These are phyloP conservation scores for Epinotia brunnichana DNA, from an alignment of 2,888 invertebrate species.

Conservation along the genomic window DNA sequence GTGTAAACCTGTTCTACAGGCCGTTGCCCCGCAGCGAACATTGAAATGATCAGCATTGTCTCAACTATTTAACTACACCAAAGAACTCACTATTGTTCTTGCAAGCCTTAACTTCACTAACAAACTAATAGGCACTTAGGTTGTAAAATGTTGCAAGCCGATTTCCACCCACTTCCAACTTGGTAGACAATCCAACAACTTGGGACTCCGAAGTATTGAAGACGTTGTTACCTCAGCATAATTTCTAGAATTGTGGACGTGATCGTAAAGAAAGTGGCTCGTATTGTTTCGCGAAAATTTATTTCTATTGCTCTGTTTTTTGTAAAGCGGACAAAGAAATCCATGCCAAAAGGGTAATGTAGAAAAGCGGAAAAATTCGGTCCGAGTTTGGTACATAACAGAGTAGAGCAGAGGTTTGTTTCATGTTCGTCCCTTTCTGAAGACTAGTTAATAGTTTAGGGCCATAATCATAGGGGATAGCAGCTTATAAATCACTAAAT, in stretches of 20 bases:
- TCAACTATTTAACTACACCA: conserved; percentile 8
- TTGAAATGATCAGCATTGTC: conserved; percentile 30
- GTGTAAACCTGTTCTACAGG: conserved; percentile 32
- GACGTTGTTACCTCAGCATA: background rate
- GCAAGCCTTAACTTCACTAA: conserved; percentile 1
- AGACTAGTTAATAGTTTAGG: background rate
- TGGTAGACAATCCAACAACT: background rate
- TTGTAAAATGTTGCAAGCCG: no score
- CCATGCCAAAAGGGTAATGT: background rate
- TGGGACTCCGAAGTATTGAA: background rate
- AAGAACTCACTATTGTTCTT: background rate
- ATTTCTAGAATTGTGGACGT: no score
- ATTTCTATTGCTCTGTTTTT: background rate
- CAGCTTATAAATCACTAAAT: no score
- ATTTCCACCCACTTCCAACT: background rate
- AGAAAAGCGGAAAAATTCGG: no score
- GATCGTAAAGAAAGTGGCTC: no score
- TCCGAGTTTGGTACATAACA: no score
- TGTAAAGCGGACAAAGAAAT: background rate
- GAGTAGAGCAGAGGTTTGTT: background rate
- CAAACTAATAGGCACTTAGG: background rate
- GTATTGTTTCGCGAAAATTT: background rate
- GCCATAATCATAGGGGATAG: background rate
- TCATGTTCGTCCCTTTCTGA: background rate
- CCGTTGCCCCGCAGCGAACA: conserved; percentile 14